Conservation (phyloP, 2,888 invertebrate species). For the Subacronicta megacephala region DNA sequence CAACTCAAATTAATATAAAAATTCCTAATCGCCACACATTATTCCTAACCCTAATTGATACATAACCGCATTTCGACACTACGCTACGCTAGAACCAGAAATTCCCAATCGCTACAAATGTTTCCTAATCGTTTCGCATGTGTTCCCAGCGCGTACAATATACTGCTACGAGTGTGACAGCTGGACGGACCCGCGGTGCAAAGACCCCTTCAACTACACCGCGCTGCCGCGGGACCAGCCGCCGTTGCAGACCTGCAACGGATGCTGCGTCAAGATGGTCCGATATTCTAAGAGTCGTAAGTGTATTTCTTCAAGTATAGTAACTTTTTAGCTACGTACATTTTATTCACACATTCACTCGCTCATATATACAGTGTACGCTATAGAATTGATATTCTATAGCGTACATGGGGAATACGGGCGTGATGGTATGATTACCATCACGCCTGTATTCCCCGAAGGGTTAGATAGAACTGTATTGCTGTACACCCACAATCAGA, state of each 20-base stretch:
- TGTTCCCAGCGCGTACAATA: constrained; percentile 93
- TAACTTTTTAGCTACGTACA: too few relatives aligned
- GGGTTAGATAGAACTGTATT: too few relatives aligned
- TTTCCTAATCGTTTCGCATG: constrained; percentile 21
- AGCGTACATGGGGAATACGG: too few relatives aligned
- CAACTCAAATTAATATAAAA: too few relatives aligned
- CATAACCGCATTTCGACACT: background rate
- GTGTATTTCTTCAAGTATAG: constrained; percentile 71
- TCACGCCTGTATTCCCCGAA: too few relatives aligned
- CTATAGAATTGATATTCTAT: too few relatives aligned
- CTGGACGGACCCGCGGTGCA: constrained; percentile 96
- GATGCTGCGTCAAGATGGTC: constrained; percentile 98
- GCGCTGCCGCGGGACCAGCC: constrained; percentile 96
- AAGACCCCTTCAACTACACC: constrained; percentile 98
- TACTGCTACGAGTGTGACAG: constrained; percentile 98
- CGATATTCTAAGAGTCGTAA: constrained; percentile 96
- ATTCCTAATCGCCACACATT: too few relatives aligned
- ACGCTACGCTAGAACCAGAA: background rate
- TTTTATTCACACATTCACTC: too few relatives aligned
- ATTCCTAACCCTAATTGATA: background rate
- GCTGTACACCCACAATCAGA: too few relatives aligned
- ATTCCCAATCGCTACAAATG: constrained; percentile 6
- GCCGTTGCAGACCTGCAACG: constrained; percentile 96
- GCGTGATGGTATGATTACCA: too few relatives aligned
- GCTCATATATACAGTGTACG: too few relatives aligned